Base-by-base conservation (phyloP, 92 coral and sea anemone species). In the Siderastrea siderea region DNA sequence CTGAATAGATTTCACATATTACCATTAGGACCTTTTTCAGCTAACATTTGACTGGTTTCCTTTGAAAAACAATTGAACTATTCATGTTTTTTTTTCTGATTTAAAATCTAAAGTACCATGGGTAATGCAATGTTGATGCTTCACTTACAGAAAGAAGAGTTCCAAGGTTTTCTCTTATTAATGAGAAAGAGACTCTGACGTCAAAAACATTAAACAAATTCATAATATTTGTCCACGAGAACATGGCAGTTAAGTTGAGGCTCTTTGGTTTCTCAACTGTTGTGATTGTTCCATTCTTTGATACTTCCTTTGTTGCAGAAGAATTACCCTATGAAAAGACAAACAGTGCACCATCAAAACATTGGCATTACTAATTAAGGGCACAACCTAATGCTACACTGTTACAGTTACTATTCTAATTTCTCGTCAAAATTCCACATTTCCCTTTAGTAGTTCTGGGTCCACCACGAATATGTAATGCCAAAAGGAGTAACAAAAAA, bases 151-250 rank as follows among this genome's bases (percentile, higher is more conserved):
- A 95, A 86, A 94, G 73, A 1, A 98, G 93, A 75, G 91, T 92
- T 48, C 99, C 99, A 63, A 98, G 91, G 80, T 98, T 98, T 90
- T 98, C 99, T 89, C 93, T 95, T 62, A 98, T 88, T 66, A 95
- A 95, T 68, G 96, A 93, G 71, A 98, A 90, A 49, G 95, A 74
- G 3, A 89, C 92, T 54, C 86, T 89, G 74, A 96, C 82, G 69
- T 98, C 98, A 94, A 98, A 88, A 50, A 91, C 90, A 13, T 87
- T 73, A 74, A 77, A 71, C 64, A 87, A 73, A 45, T 85, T 91
- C 74, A 91, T 62, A 86, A 91, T 65, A 58, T 85, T 93, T 60
- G 86, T 85, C 98, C 95, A 93, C 0, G 96, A 93, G 68, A 91
- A 71, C 13, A 79, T 82, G 67, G 86, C 74, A 65, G 83, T 81